Base-by-base conservation (phyloP, 2,113 vertebrate species). In the Erinaceus europaeus region DNA sequence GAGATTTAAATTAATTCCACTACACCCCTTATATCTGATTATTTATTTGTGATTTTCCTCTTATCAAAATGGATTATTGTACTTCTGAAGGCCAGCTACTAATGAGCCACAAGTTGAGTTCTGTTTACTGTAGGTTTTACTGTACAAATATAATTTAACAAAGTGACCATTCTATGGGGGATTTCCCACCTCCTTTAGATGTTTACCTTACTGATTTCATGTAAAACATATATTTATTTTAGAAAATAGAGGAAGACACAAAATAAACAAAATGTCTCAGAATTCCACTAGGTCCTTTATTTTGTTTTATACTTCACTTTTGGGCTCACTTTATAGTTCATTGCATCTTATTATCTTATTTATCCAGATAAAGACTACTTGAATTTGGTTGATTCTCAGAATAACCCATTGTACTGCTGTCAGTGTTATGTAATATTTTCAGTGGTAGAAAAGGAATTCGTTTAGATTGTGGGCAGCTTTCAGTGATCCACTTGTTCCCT, bases 101-200 rank as follows among this genome's bases (percentile, higher is more conserved):
- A 85, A 67, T 65, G 38, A 88, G 53, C 20, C 71, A 1, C 9
- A 86, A 79, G 32, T 74, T 89, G 34, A 20, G 25, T 80, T 92
- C 62, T 83, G 62, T 38, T 78, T 85, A 65, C 59, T 85, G 90
- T 57, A 92, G 48, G 15, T 77, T 92, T 92, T 77, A 64, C 5
- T 88, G 11, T 92, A 69, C 17, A 74, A 88, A 61, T 14, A 36
- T 92, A 57, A 71, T 0, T 42, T 53, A 75, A 64, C 40, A 67
- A 64, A 84, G 15, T 89, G 10, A 7, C 34, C n/a, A 86, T 68
- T 27, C n/a, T 10, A 34, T 61, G 59, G 15, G 4, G 1, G 7
- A 84, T 77, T 93, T 46, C 55, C 53, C 78, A 79, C 4, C 34
- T 40, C 32, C 15, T 83, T 91, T 67, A 83, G 65, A 27, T 46